Conservation (phyloP, 2,888 invertebrate genomes). For the Sinotaia quadrata region DNA sequence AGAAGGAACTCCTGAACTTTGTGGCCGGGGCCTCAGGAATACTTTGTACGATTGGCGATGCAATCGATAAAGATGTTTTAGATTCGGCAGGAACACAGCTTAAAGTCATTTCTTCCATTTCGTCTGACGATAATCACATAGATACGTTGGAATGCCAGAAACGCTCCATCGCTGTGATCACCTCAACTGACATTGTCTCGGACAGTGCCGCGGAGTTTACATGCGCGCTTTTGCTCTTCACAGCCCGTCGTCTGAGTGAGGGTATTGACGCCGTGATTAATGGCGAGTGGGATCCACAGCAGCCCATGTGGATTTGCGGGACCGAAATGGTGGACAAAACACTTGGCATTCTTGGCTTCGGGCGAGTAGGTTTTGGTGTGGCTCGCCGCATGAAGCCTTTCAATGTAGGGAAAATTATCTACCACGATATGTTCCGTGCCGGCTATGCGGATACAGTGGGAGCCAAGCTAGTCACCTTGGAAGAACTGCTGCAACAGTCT, state of each 20-base stretch:
- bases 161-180: slow-evolving; percentile 83
- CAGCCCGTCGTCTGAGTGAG: slow-evolving; percentile 78
- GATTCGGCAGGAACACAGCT: slow-evolving; percentile 80
- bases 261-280: slow-evolving; percentile 70
- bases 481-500: slow-evolving; percentile 81
- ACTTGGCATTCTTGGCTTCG: slow-evolving; percentile 75
- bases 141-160: slow-evolving; percentile 83
- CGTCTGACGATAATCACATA: slow-evolving; percentile 91
- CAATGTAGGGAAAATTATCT: slow-evolving; percentile 81
- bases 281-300: slow-evolving; percentile 90
- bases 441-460: slow-evolving; percentile 76
- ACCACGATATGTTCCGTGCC: slow-evolving; percentile 80
- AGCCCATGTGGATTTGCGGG: slow-evolving; percentile 92
- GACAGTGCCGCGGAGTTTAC: slow-evolving; percentile 90
- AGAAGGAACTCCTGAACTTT: too few relatives aligned
- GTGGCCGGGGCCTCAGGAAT: too few relatives aligned
- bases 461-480: slow-evolving; percentile 81
- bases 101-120: slow-evolving; percentile 90
- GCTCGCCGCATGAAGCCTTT: slow-evolving; percentile 84
- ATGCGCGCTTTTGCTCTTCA: slow-evolving; percentile 85
- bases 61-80: too few relatives aligned
- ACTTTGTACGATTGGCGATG: too few relatives aligned
- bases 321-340: slow-evolving; percentile 84
- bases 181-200: slow-evolving; percentile 86
- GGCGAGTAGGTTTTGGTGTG: slow-evolving; percentile 78